phyloP scores from a whole-genome alignment of 2,888 invertebrate genomes.

The Eupithecia tripunctaria region DNA sequence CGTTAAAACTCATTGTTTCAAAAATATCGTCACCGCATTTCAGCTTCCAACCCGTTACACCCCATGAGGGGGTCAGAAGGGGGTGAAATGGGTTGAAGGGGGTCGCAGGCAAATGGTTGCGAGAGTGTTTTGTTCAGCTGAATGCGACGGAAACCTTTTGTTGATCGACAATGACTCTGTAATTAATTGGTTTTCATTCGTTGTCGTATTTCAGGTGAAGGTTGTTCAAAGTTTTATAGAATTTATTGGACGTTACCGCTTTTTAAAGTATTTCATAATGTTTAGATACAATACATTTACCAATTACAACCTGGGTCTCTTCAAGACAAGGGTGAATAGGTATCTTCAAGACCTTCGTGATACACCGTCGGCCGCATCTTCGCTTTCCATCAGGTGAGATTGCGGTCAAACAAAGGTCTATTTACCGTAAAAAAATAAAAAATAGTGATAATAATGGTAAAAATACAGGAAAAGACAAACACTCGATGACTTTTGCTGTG shows the following conservation, averaged over 20 bases:
- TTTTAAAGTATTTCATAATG: background rate
- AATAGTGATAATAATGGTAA: no score
- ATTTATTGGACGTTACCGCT: background rate
- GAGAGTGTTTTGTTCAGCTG: slow-evolving; percentile 40
- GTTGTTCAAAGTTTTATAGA: slow-evolving; percentile 21
- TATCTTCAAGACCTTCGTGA: no score
- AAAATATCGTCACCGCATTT: slow-evolving; percentile 11
- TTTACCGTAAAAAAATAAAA: no score
- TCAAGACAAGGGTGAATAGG: no score
- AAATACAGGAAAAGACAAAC: no score
- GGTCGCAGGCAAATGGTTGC: slow-evolving; percentile 26
- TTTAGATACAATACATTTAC: no score
- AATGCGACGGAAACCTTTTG: slow-evolving; percentile 40
- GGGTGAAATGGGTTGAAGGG: background rate
- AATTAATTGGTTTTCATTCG: slow-evolving; percentile 45
- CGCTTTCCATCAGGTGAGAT: no score
- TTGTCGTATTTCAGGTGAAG: slow-evolving; percentile 27
- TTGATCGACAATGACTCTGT: slow-evolving; percentile 41
- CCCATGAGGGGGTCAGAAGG: slow-evolving; percentile 5
- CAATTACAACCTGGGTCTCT: no score
- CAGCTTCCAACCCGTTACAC: background rate
- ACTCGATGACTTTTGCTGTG: no score
- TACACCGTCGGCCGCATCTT: no score
- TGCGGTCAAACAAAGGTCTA: no score
- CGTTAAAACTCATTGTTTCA: slow-evolving; percentile 15